phyloP scores from a whole-genome alignment of 1,140 invertebrate genomes.

The Meloidogyne chitwoodi region DNA sequence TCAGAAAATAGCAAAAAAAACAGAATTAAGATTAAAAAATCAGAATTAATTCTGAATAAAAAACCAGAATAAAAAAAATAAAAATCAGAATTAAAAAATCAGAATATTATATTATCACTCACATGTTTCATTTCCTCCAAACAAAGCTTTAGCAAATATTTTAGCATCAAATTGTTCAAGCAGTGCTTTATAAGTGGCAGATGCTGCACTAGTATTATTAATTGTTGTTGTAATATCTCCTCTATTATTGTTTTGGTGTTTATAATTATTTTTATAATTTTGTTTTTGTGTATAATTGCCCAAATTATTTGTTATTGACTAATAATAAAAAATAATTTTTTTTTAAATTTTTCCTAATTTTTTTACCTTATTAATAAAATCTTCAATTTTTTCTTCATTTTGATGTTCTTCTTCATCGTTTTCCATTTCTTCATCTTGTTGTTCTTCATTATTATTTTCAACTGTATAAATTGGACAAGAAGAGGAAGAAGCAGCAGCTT shows the following conservation, averaged over 20 bases:
- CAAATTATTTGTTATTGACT: background rate
- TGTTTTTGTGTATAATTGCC: background rate
- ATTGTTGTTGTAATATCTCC: background rate
- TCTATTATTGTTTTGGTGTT: conserved; percentile 1
- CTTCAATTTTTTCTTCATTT: background rate
- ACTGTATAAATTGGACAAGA: background rate
- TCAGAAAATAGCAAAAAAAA: no score
- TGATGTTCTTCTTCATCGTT: background rate
- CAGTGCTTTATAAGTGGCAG: conserved; percentile 16
- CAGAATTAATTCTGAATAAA: no score
- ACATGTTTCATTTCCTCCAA: background rate
- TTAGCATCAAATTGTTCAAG: conserved; percentile 17
- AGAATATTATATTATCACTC: no score
- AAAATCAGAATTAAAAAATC: no score
- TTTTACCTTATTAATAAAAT: background rate
- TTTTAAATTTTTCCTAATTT: background rate
- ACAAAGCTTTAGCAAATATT: conserved; percentile 10
- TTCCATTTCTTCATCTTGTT: background rate
- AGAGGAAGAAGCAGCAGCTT: background rate
- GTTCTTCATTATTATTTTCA: background rate
- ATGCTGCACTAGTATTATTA: background rate
- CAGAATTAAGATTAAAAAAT: no score
- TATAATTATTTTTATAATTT: background rate
- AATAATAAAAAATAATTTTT: background rate
- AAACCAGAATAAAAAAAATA: no score